Base-by-base conservation (phyloP, 2,797 vertebrate genomes). In the Kryptolebias ocellatus region DNA sequence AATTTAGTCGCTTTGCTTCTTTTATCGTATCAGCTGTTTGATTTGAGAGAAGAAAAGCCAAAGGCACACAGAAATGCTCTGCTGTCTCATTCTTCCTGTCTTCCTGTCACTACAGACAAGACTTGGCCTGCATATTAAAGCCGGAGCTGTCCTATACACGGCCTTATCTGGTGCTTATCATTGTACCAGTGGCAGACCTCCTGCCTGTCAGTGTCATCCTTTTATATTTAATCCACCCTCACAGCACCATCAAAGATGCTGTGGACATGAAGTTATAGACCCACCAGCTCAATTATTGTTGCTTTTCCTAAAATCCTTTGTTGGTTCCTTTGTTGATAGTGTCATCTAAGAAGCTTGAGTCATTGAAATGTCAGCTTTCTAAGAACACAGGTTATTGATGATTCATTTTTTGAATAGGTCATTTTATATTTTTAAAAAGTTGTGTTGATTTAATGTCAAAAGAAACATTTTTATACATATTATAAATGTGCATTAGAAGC, bases 81-180 rank as follows among this genome's bases (percentile, higher is more conserved):
- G 72, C 80, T 60, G 61, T 62, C 34, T 77, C 63, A 49, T 71
- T 64, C 73, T 51, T 59, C 49, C 54, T 58, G 47, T 72, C 67
- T 53, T 63, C 69, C 70, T 83, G 72, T 75, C 65, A 47, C 66
- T 62, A 64, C 63, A 79, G 70, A 75, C 60, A 24, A 52, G 70
- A 68, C 68, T 58, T 54, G 78, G 70, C 49, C 80, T 79, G 78
- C 75, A 86, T 83, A 70, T 75, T 74, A 85, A 69, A 82, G 45
- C 64, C 70, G 53, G 51, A 68, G 53, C 66, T 54, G 70, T 76
- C 61, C 66, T 9, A 42, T 58, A 64, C 67, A 53, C 69, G 39
- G 74, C 45, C 62, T 74, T 34, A 77, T 65, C 72, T 74, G 83
- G 46, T 70, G 59, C 62, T 85, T 75, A 73, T 87, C 77, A 77